Base-by-base conservation (phyloP, 1,140 invertebrate species). In the Anastatus disparis region DNA sequence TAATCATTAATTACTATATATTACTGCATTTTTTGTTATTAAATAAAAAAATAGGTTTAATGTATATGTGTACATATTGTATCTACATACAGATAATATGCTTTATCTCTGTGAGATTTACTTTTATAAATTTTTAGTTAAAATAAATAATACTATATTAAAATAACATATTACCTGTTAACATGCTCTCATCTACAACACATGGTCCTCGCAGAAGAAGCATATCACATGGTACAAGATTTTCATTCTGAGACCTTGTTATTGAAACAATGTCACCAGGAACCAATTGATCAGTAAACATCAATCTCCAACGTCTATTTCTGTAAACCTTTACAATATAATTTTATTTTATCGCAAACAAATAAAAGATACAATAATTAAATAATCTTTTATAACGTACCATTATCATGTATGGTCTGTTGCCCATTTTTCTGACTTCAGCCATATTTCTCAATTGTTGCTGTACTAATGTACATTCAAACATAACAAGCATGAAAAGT, bases 401-500 rank as follows among this genome's bases (percentile, higher is more conserved):
- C 86, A 91, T 92, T 74, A 99, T 93, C 68, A 90, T 89, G 81
- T 97, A 98, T 0, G 97, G 96, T 85, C 97, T 97, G 76, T 97
- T 99, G 17, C 97, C 98, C 98, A 99, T 99, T 87, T 98, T 97
- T n/a, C 97, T 89, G 75, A 99, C 99, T 87, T 99, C 97, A n/a
- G 95, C 92, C 95, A 99, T 98, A 83, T 99, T 99, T 75, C 94
- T 87, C 7, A 99, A 80, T 81, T 99, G 98, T 80, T 99, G 98
- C 78, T 99, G 97, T 1, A 99, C 98, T 27, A 99, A 89, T 7
- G 97, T 99, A 74, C 96, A 98, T 83, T 99, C 98, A 85, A 99
- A 99, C 74, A 97, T 92, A 24, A 99, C 90, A 40, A 99, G 89
- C 98, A 99, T 99, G 52, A 97, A 89, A 1, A 99, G 88, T 0